Evolutionary conservation across 2,797 vertebrate species (phyloP), one percentile per base, ranked within the genome.

Genomic region (Danio jaintianensis): DNA sequence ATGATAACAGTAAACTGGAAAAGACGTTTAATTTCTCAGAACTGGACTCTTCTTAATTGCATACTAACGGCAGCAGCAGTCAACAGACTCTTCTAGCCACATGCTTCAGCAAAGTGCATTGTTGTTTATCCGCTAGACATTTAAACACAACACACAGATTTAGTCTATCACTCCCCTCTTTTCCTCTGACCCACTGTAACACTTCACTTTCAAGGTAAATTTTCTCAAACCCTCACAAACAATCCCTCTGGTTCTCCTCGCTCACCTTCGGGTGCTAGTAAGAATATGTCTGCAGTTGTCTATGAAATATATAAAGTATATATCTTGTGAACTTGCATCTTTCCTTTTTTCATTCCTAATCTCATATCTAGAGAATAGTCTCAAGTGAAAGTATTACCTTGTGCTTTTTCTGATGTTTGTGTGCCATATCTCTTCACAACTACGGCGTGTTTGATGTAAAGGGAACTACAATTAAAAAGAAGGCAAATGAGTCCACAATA

Each of bases 381-480:
- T 96, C 90, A 93, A 96, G 95, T 96, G 93, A 93, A 96, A 96
- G 95, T 97, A 96, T 96, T 95, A 95, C 92, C 95, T 94, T 96
- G 94, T 96, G 97, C 96, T 99, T 98, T 78, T 96, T 97, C 96
- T 95, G 95, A 97, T 97, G 96, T 97, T 96, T 96, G 96, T 99
- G 97, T 97, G 96, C 96, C 96, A 97, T 97, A 92, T 94, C 93
- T 95, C 95, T 94, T 95, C 93, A 91, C 70, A 58, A 16, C 71
- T 90, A 95, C 90, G 94, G 93, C 86, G 90, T 95, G 95, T 95
- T 96, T 96, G 94, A 96, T 96, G 94, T 97, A 96, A 96, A 95
- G 88, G 94, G 94, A 95, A 93, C 89, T 88, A 91, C 91, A 90
- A 90, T 87, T 90, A 89, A 92, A 92, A 93, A 95, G 82, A 92